Percentiles rank a stretch among this genome's conserved stretches.
phyloP scores from a whole-genome alignment of 2,797 vertebrate genomes.

The Falco biarmicus region DNA sequence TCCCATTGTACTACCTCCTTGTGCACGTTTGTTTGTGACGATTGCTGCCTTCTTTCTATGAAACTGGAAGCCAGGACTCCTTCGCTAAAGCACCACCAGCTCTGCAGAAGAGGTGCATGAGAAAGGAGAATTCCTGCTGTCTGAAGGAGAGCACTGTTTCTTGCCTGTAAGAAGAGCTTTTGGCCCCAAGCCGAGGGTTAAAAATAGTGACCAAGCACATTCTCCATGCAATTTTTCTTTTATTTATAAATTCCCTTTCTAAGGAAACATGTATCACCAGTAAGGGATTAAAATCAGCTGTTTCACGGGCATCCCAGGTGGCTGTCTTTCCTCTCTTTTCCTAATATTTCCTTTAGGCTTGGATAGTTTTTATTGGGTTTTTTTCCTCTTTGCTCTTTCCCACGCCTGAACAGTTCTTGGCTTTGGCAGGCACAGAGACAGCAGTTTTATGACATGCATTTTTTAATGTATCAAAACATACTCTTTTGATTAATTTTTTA shows the following conservation, averaged over 20 bases:
- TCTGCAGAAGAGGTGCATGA: background rate
- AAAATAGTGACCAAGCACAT: background rate
- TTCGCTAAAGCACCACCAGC: background rate
- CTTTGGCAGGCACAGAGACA: conserved; percentile 18
- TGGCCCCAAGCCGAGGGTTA: background rate
- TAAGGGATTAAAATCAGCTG: conserved; percentile 2
- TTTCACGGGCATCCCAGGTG: background rate
- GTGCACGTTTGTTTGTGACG: background rate
- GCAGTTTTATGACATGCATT: conserved; percentile 12
- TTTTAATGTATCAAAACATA: conserved; percentile 48
- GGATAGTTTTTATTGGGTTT: background rate
- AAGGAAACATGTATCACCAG: background rate
- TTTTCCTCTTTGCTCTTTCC: background rate
- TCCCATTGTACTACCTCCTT: background rate
- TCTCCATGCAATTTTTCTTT: background rate
- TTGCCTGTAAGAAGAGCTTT: background rate
- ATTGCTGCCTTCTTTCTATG: background rate
- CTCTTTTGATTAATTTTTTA: conserved; percentile 28
- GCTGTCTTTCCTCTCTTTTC: conserved; percentile 26
- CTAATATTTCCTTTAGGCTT: conserved; percentile 54
- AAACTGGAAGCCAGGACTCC: background rate
- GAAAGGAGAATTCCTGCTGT: background rate
- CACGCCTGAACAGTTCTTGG: conserved; percentile 8
- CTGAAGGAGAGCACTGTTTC: background rate
- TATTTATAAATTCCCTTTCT: conserved; percentile 1